Conservation (phyloP, 2,113 vertebrate species). For the Scomber japonicus region DNA sequence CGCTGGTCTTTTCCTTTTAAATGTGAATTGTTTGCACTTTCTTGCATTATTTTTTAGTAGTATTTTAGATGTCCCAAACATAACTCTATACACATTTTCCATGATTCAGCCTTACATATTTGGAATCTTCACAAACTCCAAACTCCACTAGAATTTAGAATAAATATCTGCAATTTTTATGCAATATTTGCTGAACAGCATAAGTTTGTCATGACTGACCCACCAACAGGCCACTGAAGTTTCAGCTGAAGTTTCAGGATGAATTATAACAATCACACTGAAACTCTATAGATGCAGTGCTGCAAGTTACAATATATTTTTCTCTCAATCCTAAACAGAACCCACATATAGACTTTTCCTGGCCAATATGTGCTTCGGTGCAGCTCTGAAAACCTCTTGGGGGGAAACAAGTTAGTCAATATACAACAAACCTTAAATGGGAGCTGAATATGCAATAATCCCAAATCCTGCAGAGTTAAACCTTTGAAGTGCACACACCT, state of each 20-base stretch:
- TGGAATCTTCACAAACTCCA: not conserved
- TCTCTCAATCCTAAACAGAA: conserved; percentile 5
- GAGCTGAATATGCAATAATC: conserved; percentile 64
- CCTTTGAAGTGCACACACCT: conserved; percentile 2
- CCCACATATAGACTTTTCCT: conserved; percentile 33
- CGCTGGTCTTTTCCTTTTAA: not conserved
- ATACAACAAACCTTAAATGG: conserved; percentile 8
- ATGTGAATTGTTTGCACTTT: not conserved
- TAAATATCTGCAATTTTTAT: not conserved
- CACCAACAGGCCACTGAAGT: not conserved
- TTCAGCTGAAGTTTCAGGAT: not conserved
- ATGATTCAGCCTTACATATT: too few relatives aligned
- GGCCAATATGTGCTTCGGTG: conserved; percentile 39
- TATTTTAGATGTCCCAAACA: too few relatives aligned
- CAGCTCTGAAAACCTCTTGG: conserved; percentile 32
- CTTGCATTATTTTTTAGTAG: not conserved
- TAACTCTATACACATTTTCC: too few relatives aligned
- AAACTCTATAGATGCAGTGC: not conserved
- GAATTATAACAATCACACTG: not conserved
- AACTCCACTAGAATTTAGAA: not conserved
- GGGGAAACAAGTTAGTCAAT: conserved; percentile 30
- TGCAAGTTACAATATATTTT: not conserved
- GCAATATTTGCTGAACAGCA: too few relatives aligned
- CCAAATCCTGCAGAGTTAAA: conserved; percentile 2
- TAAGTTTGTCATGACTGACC: too few relatives aligned